Percentiles rank a stretch among this genome's conserved stretches.
phyloP scores from a whole-genome alignment of 1,140 invertebrate genomes.

The Drosophila lowei region DNA sequence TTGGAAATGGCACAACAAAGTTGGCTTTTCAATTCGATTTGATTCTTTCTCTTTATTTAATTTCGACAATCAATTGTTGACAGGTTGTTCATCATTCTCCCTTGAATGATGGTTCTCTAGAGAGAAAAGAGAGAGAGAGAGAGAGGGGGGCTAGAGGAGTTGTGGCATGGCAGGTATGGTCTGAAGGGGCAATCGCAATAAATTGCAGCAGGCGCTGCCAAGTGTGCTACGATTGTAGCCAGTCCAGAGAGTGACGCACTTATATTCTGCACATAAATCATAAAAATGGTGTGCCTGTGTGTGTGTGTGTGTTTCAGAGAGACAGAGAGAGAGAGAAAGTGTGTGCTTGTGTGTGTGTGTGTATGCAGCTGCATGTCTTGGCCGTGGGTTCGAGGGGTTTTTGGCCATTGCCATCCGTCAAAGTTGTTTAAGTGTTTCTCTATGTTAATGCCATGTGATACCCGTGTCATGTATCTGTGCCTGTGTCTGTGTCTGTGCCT shows the following conservation, averaged over 20 bases:
- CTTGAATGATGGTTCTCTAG: background rate
- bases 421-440: constrained; percentile 75
- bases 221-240: constrained; percentile 56
- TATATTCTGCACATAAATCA: constrained; percentile 62
- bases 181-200: constrained; percentile 31
- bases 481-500: background rate
- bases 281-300: constrained; percentile 39
- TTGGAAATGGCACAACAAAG: constrained; percentile 55
- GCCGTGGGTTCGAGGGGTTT: background rate
- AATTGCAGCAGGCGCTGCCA: constrained; percentile 60
- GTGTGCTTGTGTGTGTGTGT: constrained; percentile 5
- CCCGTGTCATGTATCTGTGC: constrained; percentile 7
- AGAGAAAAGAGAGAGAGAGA: too few relatives aligned
- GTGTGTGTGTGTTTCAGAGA: background rate
- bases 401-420: constrained; percentile 68
- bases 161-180: background rate
- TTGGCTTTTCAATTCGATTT: constrained; percentile 36
- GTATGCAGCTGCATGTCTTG: constrained; percentile 51
- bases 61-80: constrained; percentile 63
- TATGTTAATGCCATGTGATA: constrained; percentile 64
- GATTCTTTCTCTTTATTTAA: constrained; percentile 29
- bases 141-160: too few relatives aligned
- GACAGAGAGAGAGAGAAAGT: too few relatives aligned
- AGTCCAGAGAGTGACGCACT: constrained; percentile 22
- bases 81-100: constrained; percentile 18